Evolutionary conservation across 2,888 invertebrate species (phyloP).

Genomic region (Zygothrica quintamaculata): DNA sequence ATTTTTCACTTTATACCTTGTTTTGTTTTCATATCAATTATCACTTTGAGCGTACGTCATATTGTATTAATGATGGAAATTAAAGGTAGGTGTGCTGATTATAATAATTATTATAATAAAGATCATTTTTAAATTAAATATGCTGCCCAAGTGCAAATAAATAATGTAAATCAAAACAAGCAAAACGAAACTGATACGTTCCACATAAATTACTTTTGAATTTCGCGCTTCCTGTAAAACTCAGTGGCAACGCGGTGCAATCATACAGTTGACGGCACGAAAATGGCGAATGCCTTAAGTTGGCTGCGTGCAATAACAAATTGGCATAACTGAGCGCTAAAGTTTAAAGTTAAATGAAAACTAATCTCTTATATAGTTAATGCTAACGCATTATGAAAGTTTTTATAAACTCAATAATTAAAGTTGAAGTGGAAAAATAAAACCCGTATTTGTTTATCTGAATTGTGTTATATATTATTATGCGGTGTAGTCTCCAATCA

Average conservation of each 20-base stretch:
- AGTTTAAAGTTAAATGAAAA: too few relatives aligned
- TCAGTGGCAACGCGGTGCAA: slow-evolving; percentile 33
- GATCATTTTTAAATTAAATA: slow-evolving; percentile 22
- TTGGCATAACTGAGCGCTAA: not conserved
- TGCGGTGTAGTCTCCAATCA: too few relatives aligned
- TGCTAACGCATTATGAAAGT: too few relatives aligned
- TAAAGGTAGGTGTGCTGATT: slow-evolving; percentile 37
- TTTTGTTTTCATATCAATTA: slow-evolving; percentile 39
- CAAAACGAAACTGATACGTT: too few relatives aligned
- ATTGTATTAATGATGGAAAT: slow-evolving; percentile 40
- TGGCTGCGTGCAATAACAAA: slow-evolving; percentile 12
- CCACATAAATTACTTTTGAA: too few relatives aligned
- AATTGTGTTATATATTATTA: too few relatives aligned
- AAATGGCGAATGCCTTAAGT: slow-evolving; percentile 5
- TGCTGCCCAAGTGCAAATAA: slow-evolving; percentile 10
- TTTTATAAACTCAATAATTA: too few relatives aligned
- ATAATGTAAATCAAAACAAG: not conserved
- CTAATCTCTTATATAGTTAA: too few relatives aligned
- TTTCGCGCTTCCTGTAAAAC: slow-evolving; percentile 2
- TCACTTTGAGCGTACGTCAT: slow-evolving; percentile 36
- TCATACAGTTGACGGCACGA: slow-evolving; percentile 12
- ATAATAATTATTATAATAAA: slow-evolving; percentile 32
- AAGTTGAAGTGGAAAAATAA: too few relatives aligned
- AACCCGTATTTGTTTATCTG: too few relatives aligned
- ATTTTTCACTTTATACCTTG: slow-evolving; percentile 31